A percentile compares a stretch with the other conserved stretches of the same genome.
Evolutionary conservation across 1,140 invertebrate genomes (phyloP).

Genomic region (Diplogasteroides magnus): DNA sequence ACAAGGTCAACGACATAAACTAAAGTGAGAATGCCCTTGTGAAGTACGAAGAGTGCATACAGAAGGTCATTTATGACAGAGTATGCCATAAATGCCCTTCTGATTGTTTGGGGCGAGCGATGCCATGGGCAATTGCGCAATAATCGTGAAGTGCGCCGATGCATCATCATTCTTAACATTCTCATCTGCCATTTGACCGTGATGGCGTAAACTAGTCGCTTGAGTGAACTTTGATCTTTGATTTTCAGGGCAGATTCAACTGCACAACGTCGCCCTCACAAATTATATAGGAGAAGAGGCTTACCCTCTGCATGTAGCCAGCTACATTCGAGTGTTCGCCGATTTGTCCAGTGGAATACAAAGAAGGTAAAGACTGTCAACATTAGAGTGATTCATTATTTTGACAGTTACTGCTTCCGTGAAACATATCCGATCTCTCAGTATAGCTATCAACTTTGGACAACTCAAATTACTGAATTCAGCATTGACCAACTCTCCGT

Average conservation of each 20-base stretch:
- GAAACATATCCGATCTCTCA: constrained; percentile 9
- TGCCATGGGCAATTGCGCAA: no score
- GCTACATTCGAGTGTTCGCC: constrained; percentile 24
- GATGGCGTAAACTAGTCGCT: no score
- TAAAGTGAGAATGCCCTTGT: no score
- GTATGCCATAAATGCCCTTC: no score
- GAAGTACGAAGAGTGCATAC: no score
- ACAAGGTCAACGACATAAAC: no score
- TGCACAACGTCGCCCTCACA: constrained; percentile 28
- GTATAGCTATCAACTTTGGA: neutral
- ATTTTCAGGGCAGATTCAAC: constrained; percentile 14
- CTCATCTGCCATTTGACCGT: no score
- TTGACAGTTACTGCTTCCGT: neutral
- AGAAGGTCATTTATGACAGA: no score
- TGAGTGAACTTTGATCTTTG: no score
- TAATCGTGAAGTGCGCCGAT: no score
- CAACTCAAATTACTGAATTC: neutral
- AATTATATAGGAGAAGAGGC: constrained; percentile 27
- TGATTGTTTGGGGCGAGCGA: no score
- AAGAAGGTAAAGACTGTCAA: constrained; percentile 6
- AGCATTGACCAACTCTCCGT: constrained; percentile 25
- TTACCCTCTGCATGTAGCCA: constrained; percentile 17
- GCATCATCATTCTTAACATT: no score
- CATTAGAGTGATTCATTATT: constrained; percentile 1
- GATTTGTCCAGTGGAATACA: constrained; percentile 20